Base-by-base conservation (phyloP, 2,797 vertebrate genomes). In the Austrolebias charrua region DNA sequence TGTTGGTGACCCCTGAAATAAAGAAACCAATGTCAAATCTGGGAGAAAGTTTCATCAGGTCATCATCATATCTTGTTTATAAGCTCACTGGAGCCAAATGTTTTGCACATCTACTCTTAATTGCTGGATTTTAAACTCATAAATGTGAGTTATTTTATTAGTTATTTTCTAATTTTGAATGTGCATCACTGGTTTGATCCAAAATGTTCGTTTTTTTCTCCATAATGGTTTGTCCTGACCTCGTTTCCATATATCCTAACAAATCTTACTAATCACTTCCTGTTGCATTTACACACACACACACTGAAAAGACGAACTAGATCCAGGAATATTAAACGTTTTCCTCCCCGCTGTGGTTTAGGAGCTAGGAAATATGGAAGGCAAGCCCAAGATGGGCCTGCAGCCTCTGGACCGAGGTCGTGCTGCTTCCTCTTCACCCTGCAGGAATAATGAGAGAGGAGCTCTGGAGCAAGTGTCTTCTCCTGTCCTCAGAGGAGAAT, bases 351-450 rank as follows among this genome's bases (percentile, higher is more conserved):
- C 60, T 88, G 24, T 78, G 56, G 80, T 74, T 1, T 47, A 99
- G 97, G 96, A 99, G 71, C 78, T 92, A 58, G 91, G 92, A 76
- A 82, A 47, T 76, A 63, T 93, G 12, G 95, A 98, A 65, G 85
- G 88, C 0, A 97, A 94, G 79, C 69, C 89, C 29, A 81, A 82
- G 48, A 68, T 88, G 63, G 85, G 88, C 18, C 84, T 79, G 8
- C 73, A 89, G 5, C 81, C 86, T 4, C 85, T 90, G 52, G 93
- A 94, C 45, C 90, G 88, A 75, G 84, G 77, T 9, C 91, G 87
- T 35, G 84, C 91, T 33, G 82, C 85, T 15, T 90, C 84, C 20
- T 78, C 89, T 3, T 90, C 90, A 18, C 90, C 92, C 57, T 86
- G 90, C 55, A 91, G 73, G 61, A 91, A 86, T 55, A 60, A 76